Evolutionary conservation across 1,140 invertebrate species (phyloP), one percentile per base, ranked within the genome.

Genomic region (Lerema accius): DNA sequence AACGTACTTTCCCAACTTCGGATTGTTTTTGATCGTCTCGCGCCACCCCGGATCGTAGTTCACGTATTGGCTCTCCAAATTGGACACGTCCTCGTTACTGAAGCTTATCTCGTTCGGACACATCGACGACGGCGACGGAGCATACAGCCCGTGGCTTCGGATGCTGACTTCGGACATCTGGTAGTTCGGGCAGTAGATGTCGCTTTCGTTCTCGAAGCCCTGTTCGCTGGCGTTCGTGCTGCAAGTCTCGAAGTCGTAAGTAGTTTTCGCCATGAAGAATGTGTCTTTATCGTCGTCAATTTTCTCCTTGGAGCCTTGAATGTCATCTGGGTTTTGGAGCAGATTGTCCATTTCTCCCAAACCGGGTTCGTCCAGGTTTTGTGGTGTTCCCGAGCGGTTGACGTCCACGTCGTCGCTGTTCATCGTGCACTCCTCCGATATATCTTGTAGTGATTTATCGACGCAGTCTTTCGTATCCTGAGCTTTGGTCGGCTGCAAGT

Each of bases 161-260:
- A 93, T 93, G 69, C 92, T 93, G 0, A 93, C 92, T 88, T 93
- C 93, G 0, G 93, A 93, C 84, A 93, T 91, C 80, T 93, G 93
- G 67, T 93, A 93, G 65, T 93, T 93, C 1, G 91, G 90, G 39
- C 89, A 92, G 51, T 92, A 92, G 3, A 93, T 91, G 76, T 93
- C 93, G 73, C 92, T 93, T 75, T 93, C 92, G 65, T 91, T 92
- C 35, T 92, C 91, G 39, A 91, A 91, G 0, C 80, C 82, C 51
- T 90, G 86, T 53, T 91, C 90, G 56, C 86, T 86, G 0, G 87
- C 85, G 56, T 87, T 91, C 0, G 85, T 87, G 51, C 92, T 92
- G 28, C 92, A 92, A 2, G 92, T 92, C 62, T 92, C 93, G 39
- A 89, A 91, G 68, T 92, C 89, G 64, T 86, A 89, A 19, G 84